phyloP scores from a whole-genome alignment of 2,113 vertebrate species.

The Syngnathoides biaculeatus region DNA sequence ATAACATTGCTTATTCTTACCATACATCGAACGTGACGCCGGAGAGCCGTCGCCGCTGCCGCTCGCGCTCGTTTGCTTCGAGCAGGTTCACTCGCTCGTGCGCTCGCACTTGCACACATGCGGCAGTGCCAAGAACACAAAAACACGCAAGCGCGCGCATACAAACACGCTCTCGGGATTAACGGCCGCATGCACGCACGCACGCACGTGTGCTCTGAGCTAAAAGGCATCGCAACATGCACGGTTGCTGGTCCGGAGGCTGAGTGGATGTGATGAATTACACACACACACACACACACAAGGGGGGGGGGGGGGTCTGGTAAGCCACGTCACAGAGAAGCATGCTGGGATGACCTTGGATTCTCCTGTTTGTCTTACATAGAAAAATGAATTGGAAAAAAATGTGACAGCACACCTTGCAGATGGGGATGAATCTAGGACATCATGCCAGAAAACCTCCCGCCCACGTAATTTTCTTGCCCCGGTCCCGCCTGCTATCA shows the following conservation, averaged over 20 bases:
- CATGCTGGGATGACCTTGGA: conserved; percentile 72
- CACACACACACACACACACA: conserved; percentile 2
- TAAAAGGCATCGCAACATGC: conserved; percentile 45
- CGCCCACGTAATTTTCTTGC: conserved; percentile 40
- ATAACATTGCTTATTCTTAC: conserved; percentile 49
- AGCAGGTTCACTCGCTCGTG: conserved; percentile 44
- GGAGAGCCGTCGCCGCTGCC: conserved; percentile 25
- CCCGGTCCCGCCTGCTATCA: no score
- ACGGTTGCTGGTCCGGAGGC: conserved; percentile 63
- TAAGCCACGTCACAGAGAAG: conserved; percentile 48
- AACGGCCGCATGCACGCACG: conserved; percentile 64
- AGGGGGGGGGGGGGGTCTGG: conserved; percentile 35
- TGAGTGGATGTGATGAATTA: conserved; percentile 39
- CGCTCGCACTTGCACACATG: conserved; percentile 18
- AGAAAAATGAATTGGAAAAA: background rate
- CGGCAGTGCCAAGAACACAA: conserved; percentile 46
- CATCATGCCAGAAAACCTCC: conserved; percentile 39
- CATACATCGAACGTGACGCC: conserved; percentile 65
- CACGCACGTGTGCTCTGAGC: conserved; percentile 60
- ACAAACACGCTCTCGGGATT: conserved; percentile 38
- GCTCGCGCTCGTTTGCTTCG: conserved; percentile 22
- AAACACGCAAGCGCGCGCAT: conserved; percentile 25
- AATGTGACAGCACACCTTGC: background rate
- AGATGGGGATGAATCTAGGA: conserved; percentile 24
- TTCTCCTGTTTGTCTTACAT: conserved; percentile 53